Conservation (phyloP, 2,797 vertebrate genomes). For the Spinibarbus caldwelli region DNA sequence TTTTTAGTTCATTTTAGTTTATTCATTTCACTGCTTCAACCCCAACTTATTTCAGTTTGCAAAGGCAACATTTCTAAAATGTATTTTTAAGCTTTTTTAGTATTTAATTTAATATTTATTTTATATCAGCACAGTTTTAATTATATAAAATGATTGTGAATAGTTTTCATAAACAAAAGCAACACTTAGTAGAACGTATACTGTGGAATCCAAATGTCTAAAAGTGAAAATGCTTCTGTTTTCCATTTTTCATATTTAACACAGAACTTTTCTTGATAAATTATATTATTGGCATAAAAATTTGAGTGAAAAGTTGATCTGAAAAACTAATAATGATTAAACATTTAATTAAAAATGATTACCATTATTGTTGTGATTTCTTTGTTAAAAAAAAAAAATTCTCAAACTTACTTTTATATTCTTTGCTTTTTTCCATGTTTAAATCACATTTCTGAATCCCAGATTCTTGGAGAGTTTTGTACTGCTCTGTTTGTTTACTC, state of each 20-base stretch:
- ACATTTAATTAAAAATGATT: not conserved
- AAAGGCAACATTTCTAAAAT: no score
- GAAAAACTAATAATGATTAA: not conserved
- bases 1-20: not conserved
- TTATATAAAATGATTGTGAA: not conserved
- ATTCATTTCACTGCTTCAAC: not conserved
- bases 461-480: not conserved
- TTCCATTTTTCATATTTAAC: not conserved
- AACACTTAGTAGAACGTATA: not conserved
- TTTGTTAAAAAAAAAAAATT: not conserved
- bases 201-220: not conserved
- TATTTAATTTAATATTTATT: not conserved
- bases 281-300: not conserved
- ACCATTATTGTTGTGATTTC: not conserved
- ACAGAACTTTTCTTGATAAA: not conserved
- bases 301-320: not conserved
- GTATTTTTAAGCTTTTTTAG: not conserved
- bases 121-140: not conserved
- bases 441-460: not conserved
- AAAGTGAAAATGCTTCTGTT: not conserved
- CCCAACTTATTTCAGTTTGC: no score
- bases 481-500: not conserved
- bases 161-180: not conserved
- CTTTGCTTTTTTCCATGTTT: not conserved
- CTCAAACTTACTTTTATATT: not conserved